phyloP scores from a whole-genome alignment of 30 jellyfish, hydroid and myxozoan species.

The Haliclystus octoradiatus region DNA sequence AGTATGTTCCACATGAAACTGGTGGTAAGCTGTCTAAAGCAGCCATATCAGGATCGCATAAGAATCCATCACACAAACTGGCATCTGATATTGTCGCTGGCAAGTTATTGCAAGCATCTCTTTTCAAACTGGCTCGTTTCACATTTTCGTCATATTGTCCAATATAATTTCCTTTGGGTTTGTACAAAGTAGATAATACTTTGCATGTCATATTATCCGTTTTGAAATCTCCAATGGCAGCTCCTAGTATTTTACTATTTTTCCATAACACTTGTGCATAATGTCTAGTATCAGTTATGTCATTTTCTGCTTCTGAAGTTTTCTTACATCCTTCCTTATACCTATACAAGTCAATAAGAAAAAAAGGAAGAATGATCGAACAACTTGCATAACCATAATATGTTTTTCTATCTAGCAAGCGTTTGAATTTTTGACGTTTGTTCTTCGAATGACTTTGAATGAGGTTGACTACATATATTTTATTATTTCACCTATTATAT shows the following conservation, averaged over 20 bases:
- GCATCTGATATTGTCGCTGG: not conserved
- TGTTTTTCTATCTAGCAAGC: too few species aligned
- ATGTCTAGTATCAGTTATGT: not conserved
- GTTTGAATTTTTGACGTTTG: too few species aligned
- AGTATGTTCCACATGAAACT: too few species aligned
- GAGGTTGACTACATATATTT: too few species aligned
- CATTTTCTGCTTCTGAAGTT: not conserved
- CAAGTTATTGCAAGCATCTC: not conserved
- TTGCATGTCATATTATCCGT: not conserved
- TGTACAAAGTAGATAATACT: not conserved
- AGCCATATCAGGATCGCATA: too few species aligned
- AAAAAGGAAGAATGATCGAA: too few species aligned
- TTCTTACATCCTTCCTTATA: not conserved
- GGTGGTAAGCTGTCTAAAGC: too few species aligned
- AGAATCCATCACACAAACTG: too few species aligned
- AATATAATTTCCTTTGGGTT: slow-evolving; percentile 6
- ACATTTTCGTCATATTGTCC: slow-evolving; percentile 32
- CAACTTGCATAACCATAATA: too few species aligned
- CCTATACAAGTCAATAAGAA: too few species aligned
- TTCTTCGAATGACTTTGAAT: too few species aligned
- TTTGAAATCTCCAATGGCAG: not conserved
- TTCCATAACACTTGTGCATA: not conserved
- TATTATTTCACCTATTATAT: too few species aligned
- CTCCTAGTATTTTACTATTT: not conserved
- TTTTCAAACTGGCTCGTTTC: slow-evolving; percentile 21